Evolutionary conservation across 2,797 vertebrate genomes (phyloP).

Genomic region (Chloroceryle inda): DNA sequence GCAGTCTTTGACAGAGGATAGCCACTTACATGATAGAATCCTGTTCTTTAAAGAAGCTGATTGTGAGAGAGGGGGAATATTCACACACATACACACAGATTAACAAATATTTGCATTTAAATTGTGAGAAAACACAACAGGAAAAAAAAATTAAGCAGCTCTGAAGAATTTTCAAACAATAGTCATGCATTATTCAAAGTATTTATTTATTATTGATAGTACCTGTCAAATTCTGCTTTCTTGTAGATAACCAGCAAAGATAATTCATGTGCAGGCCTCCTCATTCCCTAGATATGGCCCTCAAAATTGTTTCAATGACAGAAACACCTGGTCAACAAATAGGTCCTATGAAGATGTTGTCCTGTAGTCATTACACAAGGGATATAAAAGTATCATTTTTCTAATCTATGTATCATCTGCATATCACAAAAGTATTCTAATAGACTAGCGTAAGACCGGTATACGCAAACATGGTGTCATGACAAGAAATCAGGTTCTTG

Average conservation of each 20-base stretch:
- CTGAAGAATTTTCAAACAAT: background rate
- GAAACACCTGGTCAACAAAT: background rate
- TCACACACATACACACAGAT: background rate
- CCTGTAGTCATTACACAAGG: background rate
- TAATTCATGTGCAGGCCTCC: background rate
- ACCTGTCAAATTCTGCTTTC: background rate
- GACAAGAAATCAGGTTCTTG: background rate
- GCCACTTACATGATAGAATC: background rate
- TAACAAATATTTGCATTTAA: background rate
- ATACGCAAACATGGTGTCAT: accelerated
- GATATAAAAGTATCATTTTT: background rate
- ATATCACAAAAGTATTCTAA: background rate
- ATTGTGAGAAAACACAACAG: background rate
- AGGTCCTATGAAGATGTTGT: background rate
- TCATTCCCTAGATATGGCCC: background rate
- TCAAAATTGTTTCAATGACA: background rate
- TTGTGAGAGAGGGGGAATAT: background rate
- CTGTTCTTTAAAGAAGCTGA: background rate
- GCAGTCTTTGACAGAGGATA: background rate
- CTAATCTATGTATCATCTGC: background rate
- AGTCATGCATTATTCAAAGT: background rate
- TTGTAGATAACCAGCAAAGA: background rate
- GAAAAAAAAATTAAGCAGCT: background rate
- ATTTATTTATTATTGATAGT: background rate
- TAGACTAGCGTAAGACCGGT: background rate